Percentiles rank a stretch among this genome's conserved stretches.
These are phyloP conservation scores for Tauraco hartlaubi DNA, from an alignment of 2,797 vertebrate genomes.

Conservation along the genomic window DNA sequence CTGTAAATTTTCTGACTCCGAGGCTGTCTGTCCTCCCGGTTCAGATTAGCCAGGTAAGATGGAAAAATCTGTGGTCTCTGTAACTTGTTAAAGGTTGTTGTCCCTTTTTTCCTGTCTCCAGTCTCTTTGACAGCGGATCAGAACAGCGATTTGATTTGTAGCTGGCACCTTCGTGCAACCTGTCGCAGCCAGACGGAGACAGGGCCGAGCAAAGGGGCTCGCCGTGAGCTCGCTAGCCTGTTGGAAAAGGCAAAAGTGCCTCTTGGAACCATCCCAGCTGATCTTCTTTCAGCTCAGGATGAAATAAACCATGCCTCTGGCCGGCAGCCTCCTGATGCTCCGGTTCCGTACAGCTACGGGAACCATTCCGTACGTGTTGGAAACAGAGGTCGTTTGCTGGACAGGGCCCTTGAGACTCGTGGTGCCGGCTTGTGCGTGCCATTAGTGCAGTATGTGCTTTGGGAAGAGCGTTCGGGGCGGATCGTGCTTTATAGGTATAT, in stretches of 20 bases:
- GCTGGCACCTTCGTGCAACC: neutral
- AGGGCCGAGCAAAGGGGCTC: neutral
- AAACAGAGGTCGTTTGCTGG: neutral
- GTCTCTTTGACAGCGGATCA: neutral
- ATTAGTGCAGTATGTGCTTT: neutral
- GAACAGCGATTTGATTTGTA: neutral
- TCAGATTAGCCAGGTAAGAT: neutral
- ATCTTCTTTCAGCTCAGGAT: neutral
- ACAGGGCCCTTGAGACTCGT: neutral
- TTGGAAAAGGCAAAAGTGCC: neutral
- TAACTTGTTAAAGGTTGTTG: neutral
- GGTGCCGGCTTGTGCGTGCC: neutral
- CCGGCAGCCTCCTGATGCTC: neutral
- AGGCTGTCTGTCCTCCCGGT: neutral
- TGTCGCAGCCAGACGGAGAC: fast-evolving
- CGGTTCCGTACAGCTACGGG: fast-evolving
- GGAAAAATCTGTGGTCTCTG: neutral
- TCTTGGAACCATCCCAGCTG: neutral
- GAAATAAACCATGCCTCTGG: neutral
- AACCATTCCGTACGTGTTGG: neutral
- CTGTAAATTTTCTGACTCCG: neutral
- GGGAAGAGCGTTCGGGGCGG: neutral
- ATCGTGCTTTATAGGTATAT: neutral
- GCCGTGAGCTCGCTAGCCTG: neutral
- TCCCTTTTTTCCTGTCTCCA: neutral